phyloP scores from a whole-genome alignment of 2,113 vertebrate genomes.

The Abramis brama region DNA sequence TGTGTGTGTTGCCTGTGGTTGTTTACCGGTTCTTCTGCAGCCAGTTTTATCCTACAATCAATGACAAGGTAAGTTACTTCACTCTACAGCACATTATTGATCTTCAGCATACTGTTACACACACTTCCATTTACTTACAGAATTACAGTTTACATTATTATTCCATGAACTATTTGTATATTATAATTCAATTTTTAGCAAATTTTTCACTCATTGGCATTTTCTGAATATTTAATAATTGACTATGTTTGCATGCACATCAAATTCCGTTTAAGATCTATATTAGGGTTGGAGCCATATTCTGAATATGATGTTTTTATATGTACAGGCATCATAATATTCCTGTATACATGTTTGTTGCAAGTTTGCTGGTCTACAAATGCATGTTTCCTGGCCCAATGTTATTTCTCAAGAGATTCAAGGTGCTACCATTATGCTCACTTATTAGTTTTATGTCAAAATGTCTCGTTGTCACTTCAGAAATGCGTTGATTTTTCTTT shows the following conservation, averaged over 20 bases:
- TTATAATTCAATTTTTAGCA: background rate
- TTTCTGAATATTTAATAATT: background rate
- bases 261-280: background rate
- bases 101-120: background rate
- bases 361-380: too few species aligned
- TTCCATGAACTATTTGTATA: background rate
- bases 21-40: constrained; percentile 81
- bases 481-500: too few species aligned
- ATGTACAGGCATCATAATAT: background rate
- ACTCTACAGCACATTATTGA: background rate
- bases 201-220: background rate
- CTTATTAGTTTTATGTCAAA: background rate
- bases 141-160: background rate
- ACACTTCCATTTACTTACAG: background rate
- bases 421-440: background rate
- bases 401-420: too few species aligned
- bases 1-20: constrained; percentile 87
- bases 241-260: background rate
- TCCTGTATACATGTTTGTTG: background rate
- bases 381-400: too few species aligned
- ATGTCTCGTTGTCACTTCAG: too few species aligned
- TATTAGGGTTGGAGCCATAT: background rate
- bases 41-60: constrained; percentile 81
- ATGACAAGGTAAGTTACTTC: constrained; percentile 79
- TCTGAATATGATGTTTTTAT: background rate